Evolutionary conservation across 2,113 vertebrate species (phyloP).

Genomic region (Xenotilapia caudafasciata): DNA sequence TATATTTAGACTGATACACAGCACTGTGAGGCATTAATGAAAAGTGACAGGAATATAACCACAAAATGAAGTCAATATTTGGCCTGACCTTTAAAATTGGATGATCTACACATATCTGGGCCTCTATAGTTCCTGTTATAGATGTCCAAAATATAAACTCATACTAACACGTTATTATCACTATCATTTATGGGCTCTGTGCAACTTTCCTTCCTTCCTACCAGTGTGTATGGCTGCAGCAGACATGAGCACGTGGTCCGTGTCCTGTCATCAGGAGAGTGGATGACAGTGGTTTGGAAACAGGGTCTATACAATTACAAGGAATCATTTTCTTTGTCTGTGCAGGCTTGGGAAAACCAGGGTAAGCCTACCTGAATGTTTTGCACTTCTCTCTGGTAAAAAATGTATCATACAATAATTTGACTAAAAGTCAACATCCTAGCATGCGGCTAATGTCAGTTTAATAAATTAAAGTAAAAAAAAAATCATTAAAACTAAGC

Average conservation of each 20-base stretch:
- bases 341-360: constrained; percentile 66
- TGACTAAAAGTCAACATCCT: neutral
- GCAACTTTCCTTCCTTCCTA: neutral
- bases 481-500: neutral
- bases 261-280: constrained; percentile 79
- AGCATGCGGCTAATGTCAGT: neutral
- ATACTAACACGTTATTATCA: neutral
- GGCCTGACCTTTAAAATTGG: accelerated
- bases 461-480: neutral
- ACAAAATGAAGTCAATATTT: neutral
- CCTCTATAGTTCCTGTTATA: neutral
- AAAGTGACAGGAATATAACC: neutral
- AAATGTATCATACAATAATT: neutral
- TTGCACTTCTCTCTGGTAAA: neutral
- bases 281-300: constrained; percentile 91
- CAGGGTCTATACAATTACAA: constrained; percentile 86
- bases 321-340: constrained; percentile 82
- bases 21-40: neutral
- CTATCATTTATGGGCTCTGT: neutral
- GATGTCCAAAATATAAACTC: neutral
- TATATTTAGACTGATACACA: neutral
- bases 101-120: neutral
- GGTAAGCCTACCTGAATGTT: constrained; percentile 64
- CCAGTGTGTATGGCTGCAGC: constrained; percentile 86
- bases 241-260: constrained; percentile 77